Base-by-base conservation (phyloP, 2,888 invertebrate species). In the Isotomurus palustris region DNA sequence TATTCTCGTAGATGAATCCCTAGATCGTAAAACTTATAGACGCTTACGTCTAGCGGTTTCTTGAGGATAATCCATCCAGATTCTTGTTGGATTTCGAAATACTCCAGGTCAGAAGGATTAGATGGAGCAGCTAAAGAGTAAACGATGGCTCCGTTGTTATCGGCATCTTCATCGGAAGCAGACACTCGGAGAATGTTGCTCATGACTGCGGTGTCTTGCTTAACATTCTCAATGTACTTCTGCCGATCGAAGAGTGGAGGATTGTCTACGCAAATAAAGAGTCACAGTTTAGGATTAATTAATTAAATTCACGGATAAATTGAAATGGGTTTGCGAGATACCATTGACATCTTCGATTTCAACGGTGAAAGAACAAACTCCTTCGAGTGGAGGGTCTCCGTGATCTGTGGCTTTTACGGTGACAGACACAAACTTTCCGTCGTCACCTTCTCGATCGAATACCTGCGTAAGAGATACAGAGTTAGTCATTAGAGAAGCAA, bases 321-420 rank as follows among this genome's bases (percentile, higher is more conserved):
- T 25, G 45, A 32, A 22, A 51, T 40, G 22, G 14, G 6, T 38
- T 47, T 35, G 6, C 19, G 17, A n/a, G n/a, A 38, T 96, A 76
- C 97, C 97, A 74, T 97, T 99, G 43, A 94, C 91, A 76, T 97
- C 97, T 1, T 92, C 92, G 53, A 97, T 93, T 80, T 94, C 94
- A 45, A 95, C 95, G 17, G 93, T 94, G 75, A 99, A 97, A 6
- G 96, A 96, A 77, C 99, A 99, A 68, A 96, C 95, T 25, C 96
- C 95, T 77, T 96, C 96, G 68, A 99, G 77, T 0, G 93, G 92
- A 1, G 96, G 95, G 75, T 92, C 92, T n/a, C 96, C 99, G 75
- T 95, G 91, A 82, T 99, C 99, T 0, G 94, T 94, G 4, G 96
- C 99, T 78, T 96, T 95, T 0, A 96, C 91, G 0, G 95, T 96